Percentiles rank a stretch among this genome's conserved stretches.
Evolutionary conservation across 92 coral and sea anemone species (phyloP).

Genomic region (Phymanthus crucifer): DNA sequence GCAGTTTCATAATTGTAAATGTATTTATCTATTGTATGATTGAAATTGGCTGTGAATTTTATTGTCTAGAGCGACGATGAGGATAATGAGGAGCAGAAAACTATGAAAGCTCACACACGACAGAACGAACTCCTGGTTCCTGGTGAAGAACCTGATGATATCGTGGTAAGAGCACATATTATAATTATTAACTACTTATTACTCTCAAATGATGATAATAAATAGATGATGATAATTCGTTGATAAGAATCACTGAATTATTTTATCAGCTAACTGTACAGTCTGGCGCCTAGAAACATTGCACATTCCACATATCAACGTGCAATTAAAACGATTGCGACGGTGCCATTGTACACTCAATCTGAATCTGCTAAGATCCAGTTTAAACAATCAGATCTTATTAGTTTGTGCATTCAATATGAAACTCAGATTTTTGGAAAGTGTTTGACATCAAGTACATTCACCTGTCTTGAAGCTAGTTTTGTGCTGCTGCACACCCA

Average conservation of each 20-base stretch:
- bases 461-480: no score
- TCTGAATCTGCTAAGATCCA: no score
- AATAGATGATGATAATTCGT: not conserved
- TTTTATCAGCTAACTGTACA: no score
- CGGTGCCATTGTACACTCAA: no score
- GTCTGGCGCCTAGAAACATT: no score
- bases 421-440: no score
- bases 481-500: no score
- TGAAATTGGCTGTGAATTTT: slow-evolving; percentile 9
- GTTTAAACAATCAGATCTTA: no score
- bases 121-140: slow-evolving; percentile 80
- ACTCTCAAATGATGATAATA: not conserved
- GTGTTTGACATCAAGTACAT: no score
- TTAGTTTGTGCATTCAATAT: no score
- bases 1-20: not conserved
- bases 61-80: slow-evolving; percentile 84
- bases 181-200: not conserved
- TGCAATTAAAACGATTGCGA: no score
- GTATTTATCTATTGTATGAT: slow-evolving; percentile 15
- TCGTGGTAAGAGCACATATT: slow-evolving; percentile 52
- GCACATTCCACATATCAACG: no score
- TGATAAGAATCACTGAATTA: not conserved
- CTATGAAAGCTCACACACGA: slow-evolving; percentile 74
- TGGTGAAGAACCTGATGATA: slow-evolving; percentile 58
- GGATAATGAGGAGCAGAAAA: slow-evolving; percentile 70